Percentiles rank a stretch among this genome's conserved stretches.
Evolutionary conservation across 1,140 invertebrate genomes (phyloP).

Genomic region (Heliconius melpomene): DNA sequence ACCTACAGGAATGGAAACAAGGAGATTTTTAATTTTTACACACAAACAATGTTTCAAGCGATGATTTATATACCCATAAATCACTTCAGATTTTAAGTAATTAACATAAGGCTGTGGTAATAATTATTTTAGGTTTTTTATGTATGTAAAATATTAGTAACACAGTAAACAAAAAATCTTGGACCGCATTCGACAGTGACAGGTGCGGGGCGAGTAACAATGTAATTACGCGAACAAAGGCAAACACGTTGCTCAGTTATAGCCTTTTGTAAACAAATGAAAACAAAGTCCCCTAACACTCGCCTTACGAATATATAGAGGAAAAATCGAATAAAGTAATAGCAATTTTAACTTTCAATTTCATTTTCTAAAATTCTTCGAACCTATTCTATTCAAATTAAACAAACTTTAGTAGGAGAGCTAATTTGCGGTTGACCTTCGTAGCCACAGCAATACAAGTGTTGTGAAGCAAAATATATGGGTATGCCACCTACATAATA

Average conservation of each 20-base stretch:
- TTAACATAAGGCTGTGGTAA: no score
- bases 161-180: conserved; percentile 21
- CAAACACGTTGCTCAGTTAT: conserved; percentile 48
- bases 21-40: no score
- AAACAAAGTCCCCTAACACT: conserved; percentile 38
- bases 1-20: no score
- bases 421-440: conserved; percentile 22
- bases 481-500: neutral
- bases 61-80: no score
- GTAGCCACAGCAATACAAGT: conserved; percentile 21
- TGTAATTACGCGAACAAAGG: conserved; percentile 46
- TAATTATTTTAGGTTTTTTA: no score
- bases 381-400: neutral
- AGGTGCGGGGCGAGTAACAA: conserved; percentile 41
- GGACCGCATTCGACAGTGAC: conserved; percentile 32
- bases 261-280: conserved; percentile 35
- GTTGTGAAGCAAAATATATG: neutral
- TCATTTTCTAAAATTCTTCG: conserved; percentile 11
- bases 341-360: conserved; percentile 18
- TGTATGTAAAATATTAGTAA: conserved; percentile 16
- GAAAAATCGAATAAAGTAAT: conserved; percentile 13
- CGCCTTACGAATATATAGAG: conserved; percentile 27
- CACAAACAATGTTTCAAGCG: no score
- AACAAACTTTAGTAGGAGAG: neutral
- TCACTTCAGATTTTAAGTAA: no score